phyloP scores from a whole-genome alignment of 2,888 invertebrate genomes.

The Epicampocera succincta region DNA sequence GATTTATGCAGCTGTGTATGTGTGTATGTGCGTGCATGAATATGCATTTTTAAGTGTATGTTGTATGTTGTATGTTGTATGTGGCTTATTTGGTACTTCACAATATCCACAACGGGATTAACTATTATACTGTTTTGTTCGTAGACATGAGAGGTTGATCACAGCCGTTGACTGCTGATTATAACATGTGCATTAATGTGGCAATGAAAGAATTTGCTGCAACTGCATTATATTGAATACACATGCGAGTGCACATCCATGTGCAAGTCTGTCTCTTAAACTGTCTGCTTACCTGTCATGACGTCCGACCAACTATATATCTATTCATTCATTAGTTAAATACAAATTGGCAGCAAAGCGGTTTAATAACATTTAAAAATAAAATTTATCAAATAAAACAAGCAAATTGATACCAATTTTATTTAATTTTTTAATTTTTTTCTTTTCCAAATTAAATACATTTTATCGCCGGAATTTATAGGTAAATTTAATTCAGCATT shows the following conservation, averaged over 20 bases:
- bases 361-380: slow-evolving; percentile 56
- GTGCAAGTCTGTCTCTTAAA: neutral
- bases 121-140: slow-evolving; percentile 42
- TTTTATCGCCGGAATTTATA: neutral
- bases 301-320: slow-evolving; percentile 17
- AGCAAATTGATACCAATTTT: slow-evolving; percentile 28
- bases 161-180: slow-evolving; percentile 64
- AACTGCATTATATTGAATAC: slow-evolving; percentile 24
- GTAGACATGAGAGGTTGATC: slow-evolving; percentile 60
- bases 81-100: slow-evolving; percentile 62
- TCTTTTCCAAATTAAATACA: neutral
- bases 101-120: slow-evolving; percentile 70
- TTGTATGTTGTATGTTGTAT: no score
- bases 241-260: neutral
- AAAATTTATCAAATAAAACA: slow-evolving; percentile 26
- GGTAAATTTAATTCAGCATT: neutral
- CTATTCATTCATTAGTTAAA: slow-evolving; percentile 28
- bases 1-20: neutral
- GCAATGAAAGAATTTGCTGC: slow-evolving; percentile 65
- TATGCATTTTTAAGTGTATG: neutral
- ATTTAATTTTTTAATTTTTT: slow-evolving; percentile 14
- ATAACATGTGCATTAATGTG: slow-evolving; percentile 69
- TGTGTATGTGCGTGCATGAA: neutral
- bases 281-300: slow-evolving; percentile 16
- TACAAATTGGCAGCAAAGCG: slow-evolving; percentile 51